Evolutionary conservation across 2,888 invertebrate species (phyloP).

Genomic region (Beris morrisii): DNA sequence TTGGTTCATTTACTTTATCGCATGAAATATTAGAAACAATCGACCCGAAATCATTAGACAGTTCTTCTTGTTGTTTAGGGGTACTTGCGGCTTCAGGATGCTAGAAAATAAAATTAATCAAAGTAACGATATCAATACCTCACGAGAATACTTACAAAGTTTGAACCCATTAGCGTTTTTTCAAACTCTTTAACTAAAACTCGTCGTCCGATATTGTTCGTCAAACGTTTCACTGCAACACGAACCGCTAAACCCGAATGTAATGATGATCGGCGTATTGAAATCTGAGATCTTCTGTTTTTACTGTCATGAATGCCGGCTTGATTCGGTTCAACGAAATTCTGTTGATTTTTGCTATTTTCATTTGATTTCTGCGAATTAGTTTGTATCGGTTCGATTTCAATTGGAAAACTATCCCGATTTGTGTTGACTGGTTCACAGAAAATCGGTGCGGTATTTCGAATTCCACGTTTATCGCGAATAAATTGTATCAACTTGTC

Average conservation of each 20-base stretch:
- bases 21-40: too few relatives aligned
- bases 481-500: constrained; percentile 16
- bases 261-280: too few relatives aligned
- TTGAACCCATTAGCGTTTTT: neutral
- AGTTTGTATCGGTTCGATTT: neutral
- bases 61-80: neutral
- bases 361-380: too few relatives aligned
- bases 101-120: constrained; percentile 4
- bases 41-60: too few relatives aligned
- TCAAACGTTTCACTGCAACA: neutral
- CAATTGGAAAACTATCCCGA: constrained; percentile 22
- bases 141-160: constrained; percentile 11
- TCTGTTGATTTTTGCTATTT: neutral
- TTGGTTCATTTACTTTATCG: too few relatives aligned
- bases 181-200: constrained; percentile 15
- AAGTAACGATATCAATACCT: neutral
- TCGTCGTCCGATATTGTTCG: constrained; percentile 12
- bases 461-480: constrained; percentile 8
- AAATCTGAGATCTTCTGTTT: too few relatives aligned
- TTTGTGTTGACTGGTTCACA: neutral
- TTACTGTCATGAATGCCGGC: too few relatives aligned
- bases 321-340: neutral
- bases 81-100: constrained; percentile 3
- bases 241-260: neutral
- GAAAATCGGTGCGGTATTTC: constrained; percentile 9